phyloP scores from a whole-genome alignment of 1,140 invertebrate genomes.

The Euschistus heros region DNA sequence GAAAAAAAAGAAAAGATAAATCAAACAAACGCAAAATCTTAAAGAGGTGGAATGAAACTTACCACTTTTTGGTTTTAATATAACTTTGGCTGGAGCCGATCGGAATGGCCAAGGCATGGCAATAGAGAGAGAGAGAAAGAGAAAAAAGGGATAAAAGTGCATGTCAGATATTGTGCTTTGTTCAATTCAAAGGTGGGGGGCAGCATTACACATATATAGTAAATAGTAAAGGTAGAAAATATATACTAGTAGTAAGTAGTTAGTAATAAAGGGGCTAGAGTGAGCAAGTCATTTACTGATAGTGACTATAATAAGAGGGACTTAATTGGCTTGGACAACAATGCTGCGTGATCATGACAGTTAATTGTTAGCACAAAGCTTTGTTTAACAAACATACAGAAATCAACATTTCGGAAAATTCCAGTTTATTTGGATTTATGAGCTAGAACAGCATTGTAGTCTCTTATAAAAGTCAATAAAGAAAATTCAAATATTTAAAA shows the following conservation, averaged over 20 bases:
- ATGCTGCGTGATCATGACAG: too few relatives aligned
- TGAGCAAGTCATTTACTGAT: too few relatives aligned
- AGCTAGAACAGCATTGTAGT: background rate
- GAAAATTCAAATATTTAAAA: background rate
- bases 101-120: slow-evolving; percentile 33
- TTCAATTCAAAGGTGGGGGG: slow-evolving; percentile 4
- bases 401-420: too few relatives aligned
- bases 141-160: slow-evolving; percentile 31
- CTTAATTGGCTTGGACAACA: too few relatives aligned
- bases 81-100: slow-evolving; percentile 45
- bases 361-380: too few relatives aligned
- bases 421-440: too few relatives aligned
- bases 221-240: slow-evolving; percentile 10
- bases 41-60: slow-evolving; percentile 35
- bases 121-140: slow-evolving; percentile 30
- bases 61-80: slow-evolving; percentile 46
- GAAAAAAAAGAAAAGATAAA: slow-evolving; percentile 25
- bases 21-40: slow-evolving; percentile 30
- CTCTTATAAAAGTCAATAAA: background rate
- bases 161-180: slow-evolving; percentile 29
- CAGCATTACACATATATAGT: background rate
- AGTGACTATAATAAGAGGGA: too few relatives aligned
- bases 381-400: too few relatives aligned
- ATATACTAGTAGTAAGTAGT: too few relatives aligned
- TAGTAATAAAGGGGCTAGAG: too few relatives aligned